Base-by-base conservation (phyloP, 2,888 invertebrate genomes). In the Carabus problematicus region DNA sequence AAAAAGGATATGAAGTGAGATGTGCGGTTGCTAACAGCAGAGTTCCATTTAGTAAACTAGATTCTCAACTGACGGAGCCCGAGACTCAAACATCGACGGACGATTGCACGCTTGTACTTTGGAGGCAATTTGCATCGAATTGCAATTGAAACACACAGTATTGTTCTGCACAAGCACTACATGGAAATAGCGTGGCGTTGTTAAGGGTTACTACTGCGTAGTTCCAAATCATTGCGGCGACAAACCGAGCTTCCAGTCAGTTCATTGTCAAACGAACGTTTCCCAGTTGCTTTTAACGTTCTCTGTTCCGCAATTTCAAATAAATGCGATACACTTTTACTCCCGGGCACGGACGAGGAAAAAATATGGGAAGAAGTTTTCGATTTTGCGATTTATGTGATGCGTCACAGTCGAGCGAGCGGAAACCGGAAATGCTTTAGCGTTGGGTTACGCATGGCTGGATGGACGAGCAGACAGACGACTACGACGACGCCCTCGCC, bases 141-240 rank as follows among this genome's bases (percentile, higher is more conserved):
- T 75, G 78, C 77, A 74, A 77, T 77, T 74, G 75, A 75, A 73
- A 64, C 71, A 64, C 71, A 73, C 77, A 73, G 77, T 76, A 77
- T 79, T 78, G 77, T 77, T 73, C 74, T 58, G 42, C n/a, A 14
- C 19, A 41, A 54, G 55, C 60, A 73, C 73, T 75, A 79, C 78
- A 78, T 78, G 78, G 76, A 78, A 79, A 77, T 76, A 76, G 78
- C 78, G 78, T 79, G 79, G 79, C 79, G n/a, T n/a, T 79, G 78
- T 79, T 75, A 78, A 74, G 73, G 71, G 72, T 75, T 72, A 75
- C 76, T 42, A 64, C 56, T 16, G 19, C 29, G 43, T 58, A 58
- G 42, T 76, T 78, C 77, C 77, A 78, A 76, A 78, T 76, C 76
- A 75, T 75, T 77, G 47, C 63, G 16, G 52, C 19, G 12, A 56